These are phyloP conservation scores for Proisotoma minuta DNA, from an alignment of 2,888 invertebrate genomes.

Conservation along the genomic window DNA sequence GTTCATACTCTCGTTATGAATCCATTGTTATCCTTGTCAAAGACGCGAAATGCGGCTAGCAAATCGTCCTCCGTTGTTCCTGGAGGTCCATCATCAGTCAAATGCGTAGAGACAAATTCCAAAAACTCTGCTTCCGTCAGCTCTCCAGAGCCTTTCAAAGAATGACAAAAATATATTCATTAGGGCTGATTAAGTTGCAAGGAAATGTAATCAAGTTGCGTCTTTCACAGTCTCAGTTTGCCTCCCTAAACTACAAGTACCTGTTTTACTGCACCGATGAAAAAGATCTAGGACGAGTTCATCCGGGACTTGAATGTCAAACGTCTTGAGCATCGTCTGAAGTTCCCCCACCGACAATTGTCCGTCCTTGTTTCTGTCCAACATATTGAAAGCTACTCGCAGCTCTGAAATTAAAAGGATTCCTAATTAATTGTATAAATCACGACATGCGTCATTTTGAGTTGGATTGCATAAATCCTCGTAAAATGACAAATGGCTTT, in stretches of 20 bases:
- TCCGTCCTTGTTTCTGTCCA: conserved; percentile 74
- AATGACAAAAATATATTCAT: too few relatives aligned
- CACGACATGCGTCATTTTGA: not conserved
- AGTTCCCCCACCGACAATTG: conserved; percentile 69
- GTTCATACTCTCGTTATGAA: conserved; percentile 62
- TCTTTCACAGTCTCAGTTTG: too few relatives aligned
- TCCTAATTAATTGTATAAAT: not conserved
- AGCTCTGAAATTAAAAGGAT: conserved; percentile 56
- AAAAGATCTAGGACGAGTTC: conserved; percentile 69
- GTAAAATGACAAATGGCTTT: not conserved
- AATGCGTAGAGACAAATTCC: not conserved
- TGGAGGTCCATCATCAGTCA: not conserved
- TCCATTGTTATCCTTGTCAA: conserved; percentile 84
- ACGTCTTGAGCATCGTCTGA: conserved; percentile 71
- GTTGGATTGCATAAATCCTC: too few relatives aligned
- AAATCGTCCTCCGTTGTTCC: conserved; percentile 58
- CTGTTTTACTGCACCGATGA: conserved; percentile 13
- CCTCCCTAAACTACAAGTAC: too few relatives aligned
- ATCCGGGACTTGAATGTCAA: conserved; percentile 70
- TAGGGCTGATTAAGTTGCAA: too few relatives aligned
- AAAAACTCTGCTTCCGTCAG: conserved; percentile 28
- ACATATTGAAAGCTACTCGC: conserved; percentile 69
- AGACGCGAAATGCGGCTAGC: conserved; percentile 81
- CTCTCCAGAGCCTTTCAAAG: conserved; percentile 24
- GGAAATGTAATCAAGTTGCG: too few relatives aligned